phyloP scores from a whole-genome alignment of 2,888 invertebrate species.

The Rugalucina vietnamica region DNA sequence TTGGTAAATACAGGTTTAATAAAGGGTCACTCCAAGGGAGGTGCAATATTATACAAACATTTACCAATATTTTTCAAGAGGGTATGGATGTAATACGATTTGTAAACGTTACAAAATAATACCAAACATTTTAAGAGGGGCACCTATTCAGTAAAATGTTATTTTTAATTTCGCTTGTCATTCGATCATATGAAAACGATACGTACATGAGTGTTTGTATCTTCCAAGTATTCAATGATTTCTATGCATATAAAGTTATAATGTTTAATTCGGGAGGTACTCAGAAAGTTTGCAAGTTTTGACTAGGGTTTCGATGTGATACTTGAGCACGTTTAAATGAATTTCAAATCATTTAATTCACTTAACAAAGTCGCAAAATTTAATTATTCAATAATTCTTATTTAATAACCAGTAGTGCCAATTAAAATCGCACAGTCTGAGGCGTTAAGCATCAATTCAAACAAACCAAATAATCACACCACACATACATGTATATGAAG shows the following conservation, averaged over 20 bases:
- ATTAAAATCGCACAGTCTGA: no score
- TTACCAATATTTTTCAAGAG: not conserved
- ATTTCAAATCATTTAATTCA: no score
- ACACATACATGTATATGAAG: no score
- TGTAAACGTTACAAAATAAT: constrained; percentile 32
- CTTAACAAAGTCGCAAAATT: no score
- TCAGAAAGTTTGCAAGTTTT: not conserved
- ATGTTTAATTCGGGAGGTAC: not conserved
- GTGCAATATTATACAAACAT: not conserved
- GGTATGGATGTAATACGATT: constrained; percentile 35
- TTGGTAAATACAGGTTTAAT: constrained; percentile 45
- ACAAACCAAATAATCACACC: no score
- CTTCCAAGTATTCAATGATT: not conserved
- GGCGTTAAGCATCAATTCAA: no score
- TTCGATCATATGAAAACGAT: constrained; percentile 8
- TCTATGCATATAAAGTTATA: not conserved
- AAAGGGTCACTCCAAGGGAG: not conserved
- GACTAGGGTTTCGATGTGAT: not conserved
- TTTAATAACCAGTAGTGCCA: no score
- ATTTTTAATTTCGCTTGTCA: constrained; percentile 39
- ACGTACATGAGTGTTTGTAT: not conserved
- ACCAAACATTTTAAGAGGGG: constrained; percentile 47
- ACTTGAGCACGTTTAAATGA: constrained; percentile 7
- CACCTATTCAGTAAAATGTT: constrained; percentile 49
- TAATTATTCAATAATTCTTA: no score